Percentiles rank a stretch among this genome's conserved stretches.
phyloP scores from a whole-genome alignment of 2,113 vertebrate species.

The Murina feae region DNA sequence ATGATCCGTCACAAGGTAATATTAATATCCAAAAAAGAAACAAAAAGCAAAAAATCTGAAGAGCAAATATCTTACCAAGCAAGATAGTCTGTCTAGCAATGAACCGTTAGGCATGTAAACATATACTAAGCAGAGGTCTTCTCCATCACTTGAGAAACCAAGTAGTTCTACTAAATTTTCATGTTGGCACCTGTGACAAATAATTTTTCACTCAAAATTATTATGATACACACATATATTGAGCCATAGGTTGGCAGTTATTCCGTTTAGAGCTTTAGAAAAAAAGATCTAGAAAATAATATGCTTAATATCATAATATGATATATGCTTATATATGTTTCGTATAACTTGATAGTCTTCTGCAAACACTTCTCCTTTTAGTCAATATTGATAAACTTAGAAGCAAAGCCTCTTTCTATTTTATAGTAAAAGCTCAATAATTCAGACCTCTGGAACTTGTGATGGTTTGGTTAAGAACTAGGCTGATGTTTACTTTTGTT shows the following conservation, averaged over 20 bases:
- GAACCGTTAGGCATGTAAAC: constrained; percentile 93
- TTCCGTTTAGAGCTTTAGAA: background rate
- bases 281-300: background rate
- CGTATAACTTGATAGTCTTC: background rate
- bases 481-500: background rate
- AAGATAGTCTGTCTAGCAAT: constrained; percentile 91
- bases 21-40: background rate
- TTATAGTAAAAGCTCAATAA: background rate
- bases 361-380: background rate
- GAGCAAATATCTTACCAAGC: constrained; percentile 83
- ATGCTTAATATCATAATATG: background rate
- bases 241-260: background rate
- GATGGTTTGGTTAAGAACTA: background rate
- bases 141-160: constrained; percentile 90
- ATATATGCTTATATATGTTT: background rate
- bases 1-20: background rate
- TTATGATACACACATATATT: background rate
- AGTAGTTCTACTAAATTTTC: constrained; percentile 93
- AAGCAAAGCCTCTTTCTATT: background rate
- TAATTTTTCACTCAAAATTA: background rate
- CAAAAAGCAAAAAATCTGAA: background rate
- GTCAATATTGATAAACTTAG: background rate
- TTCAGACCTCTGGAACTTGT: background rate
- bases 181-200: constrained; percentile 87
- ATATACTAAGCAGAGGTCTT: constrained; percentile 91